Evolutionary conservation across 2,113 vertebrate species (phyloP).

Genomic region (Lasiurus cinereus): DNA sequence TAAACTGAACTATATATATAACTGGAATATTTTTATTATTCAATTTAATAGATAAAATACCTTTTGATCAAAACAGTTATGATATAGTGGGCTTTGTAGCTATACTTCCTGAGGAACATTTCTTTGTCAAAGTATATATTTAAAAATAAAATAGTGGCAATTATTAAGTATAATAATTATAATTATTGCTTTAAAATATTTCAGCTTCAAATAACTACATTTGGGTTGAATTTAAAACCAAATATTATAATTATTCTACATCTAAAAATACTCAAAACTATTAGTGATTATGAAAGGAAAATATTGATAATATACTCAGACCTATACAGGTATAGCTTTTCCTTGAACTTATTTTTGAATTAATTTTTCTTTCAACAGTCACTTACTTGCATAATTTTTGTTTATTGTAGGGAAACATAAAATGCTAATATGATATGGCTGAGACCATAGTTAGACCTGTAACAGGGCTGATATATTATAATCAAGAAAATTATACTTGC

Average conservation of each 20-base stretch:
- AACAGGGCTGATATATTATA: constrained; percentile 2
- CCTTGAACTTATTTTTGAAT: constrained; percentile 14
- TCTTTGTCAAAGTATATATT: background rate
- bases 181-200: constrained; percentile 28
- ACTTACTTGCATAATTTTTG: background rate
- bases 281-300: background rate
- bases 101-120: background rate
- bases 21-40: background rate
- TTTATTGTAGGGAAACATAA: constrained; percentile 44
- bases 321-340: background rate
- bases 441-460: background rate
- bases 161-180: background rate
- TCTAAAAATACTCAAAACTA: background rate
- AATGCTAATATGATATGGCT: constrained; percentile 32
- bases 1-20: background rate
- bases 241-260: background rate
- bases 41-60: background rate
- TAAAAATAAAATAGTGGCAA: background rate
- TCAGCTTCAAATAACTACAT: background rate
- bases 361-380: background rate
- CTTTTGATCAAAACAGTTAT: constrained; percentile 30
- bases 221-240: background rate
- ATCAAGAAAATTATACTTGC: constrained; percentile 30
- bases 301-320: background rate
- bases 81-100: background rate